A percentile compares a stretch with the other conserved stretches of the same genome.
These are phyloP conservation scores for Chaetogeoica ovagalla DNA, from an alignment of 2,888 invertebrate species.

Conservation along the genomic window DNA sequence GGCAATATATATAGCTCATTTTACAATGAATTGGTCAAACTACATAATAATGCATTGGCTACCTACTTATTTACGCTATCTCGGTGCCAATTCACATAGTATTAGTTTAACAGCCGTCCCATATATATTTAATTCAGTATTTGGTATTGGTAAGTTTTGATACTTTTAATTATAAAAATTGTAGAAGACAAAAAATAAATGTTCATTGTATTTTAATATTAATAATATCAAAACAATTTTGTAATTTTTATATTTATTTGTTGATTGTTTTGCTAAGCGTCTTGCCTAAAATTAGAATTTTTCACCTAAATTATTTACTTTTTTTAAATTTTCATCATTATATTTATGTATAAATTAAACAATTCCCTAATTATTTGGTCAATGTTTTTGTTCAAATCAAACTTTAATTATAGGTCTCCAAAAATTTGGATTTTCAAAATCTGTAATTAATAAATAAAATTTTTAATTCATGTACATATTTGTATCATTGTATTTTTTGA, in stretches of 20 bases:
- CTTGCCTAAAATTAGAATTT: too few relatives aligned
- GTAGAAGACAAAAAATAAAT: neutral
- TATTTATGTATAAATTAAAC: too few relatives aligned
- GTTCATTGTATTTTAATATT: neutral
- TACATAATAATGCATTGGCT: constrained; percentile 81
- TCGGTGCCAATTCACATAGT: constrained; percentile 70
- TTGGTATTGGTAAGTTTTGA: constrained; percentile 67
- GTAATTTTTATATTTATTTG: neutral
- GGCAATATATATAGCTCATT: constrained; percentile 76
- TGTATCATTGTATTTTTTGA: constrained; percentile 50
- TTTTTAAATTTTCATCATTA: too few relatives aligned
- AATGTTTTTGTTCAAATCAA: too few relatives aligned
- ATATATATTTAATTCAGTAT: constrained; percentile 72
- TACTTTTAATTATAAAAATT: neutral
- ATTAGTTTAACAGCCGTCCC: constrained; percentile 75
- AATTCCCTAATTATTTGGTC: too few relatives aligned
- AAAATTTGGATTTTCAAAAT: too few relatives aligned
- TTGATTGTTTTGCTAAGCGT: too few relatives aligned
- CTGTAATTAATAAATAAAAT: neutral
- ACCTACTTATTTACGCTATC: constrained; percentile 71
- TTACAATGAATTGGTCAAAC: constrained; percentile 79
- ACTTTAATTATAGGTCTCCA: too few relatives aligned
- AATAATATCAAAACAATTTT: neutral
- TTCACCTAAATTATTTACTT: too few relatives aligned
- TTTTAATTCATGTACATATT: neutral